Evolutionary conservation across 64 coral and sea anemone genomes (phyloP).

Genomic region (Hydrozoanthus tunicans): DNA sequence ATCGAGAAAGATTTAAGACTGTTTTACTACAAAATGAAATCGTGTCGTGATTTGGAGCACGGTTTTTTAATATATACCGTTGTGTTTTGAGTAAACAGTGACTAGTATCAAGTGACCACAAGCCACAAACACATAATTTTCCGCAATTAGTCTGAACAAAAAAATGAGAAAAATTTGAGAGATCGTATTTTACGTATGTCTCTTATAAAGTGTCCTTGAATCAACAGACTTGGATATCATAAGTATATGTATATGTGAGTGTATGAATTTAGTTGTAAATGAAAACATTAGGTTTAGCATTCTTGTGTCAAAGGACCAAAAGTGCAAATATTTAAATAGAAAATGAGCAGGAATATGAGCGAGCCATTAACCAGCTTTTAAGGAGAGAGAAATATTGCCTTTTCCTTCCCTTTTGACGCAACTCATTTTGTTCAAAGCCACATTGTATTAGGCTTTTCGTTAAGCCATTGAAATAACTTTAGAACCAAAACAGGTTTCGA

Average conservation of each 20-base stretch:
- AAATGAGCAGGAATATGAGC: not conserved
- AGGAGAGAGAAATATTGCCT: not conserved
- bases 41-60: slow-evolving; percentile 12
- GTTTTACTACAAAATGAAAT: not conserved
- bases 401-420: slow-evolving; percentile 23
- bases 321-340: not conserved
- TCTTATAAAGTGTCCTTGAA: slow-evolving; percentile 33
- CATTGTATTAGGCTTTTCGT: not conserved
- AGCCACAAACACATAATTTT: slow-evolving; percentile 41
- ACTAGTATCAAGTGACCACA: slow-evolving; percentile 27
- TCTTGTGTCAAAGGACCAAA: not conserved
- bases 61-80: not conserved
- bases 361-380: no score
- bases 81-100: slow-evolving; percentile 22
- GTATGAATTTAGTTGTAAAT: not conserved
- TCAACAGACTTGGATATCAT: not conserved
- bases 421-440: not conserved
- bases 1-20: not conserved
- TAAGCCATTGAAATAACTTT: not conserved
- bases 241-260: not conserved
- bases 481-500: not conserved
- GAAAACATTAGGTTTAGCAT: not conserved
- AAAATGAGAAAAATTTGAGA: slow-evolving; percentile 27
- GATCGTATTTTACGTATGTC: not conserved
- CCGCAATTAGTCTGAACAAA: slow-evolving; percentile 32